Evolutionary conservation across 1,140 invertebrate species (phyloP).

Genomic region (Eurosta solidaginis): DNA sequence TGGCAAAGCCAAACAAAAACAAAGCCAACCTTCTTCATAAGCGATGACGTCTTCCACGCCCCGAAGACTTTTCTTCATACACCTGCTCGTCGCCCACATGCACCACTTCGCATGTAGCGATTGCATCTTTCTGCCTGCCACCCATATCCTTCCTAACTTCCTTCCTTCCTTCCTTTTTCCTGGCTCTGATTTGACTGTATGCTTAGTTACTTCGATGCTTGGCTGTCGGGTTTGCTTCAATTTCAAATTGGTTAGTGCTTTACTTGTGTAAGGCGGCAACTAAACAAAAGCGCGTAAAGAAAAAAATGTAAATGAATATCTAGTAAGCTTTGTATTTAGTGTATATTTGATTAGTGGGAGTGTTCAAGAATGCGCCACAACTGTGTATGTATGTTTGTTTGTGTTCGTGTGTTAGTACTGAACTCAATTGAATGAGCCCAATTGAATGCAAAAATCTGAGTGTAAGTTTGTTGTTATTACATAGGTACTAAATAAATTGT

Average conservation of each 20-base stretch:
- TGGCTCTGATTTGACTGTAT: neutral
- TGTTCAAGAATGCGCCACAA: neutral
- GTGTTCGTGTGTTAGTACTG: neutral
- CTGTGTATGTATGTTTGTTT: neutral
- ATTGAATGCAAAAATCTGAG: slow-evolving; percentile 7
- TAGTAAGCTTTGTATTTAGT: neutral
- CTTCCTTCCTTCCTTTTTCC: slow-evolving; percentile 11
- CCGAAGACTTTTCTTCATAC: neutral
- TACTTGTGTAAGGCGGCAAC: neutral
- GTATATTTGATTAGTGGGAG: neutral
- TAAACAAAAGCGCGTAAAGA: neutral
- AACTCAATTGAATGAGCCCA: neutral
- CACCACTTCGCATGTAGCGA: neutral
- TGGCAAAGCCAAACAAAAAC: neutral
- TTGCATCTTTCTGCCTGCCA: slow-evolving; percentile 17
- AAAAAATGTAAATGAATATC: neutral
- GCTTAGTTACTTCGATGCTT: neutral
- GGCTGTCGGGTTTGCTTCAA: neutral
- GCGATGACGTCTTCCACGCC: neutral
- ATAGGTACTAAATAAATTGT: neutral
- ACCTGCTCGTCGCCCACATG: neutral
- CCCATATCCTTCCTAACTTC: slow-evolving; percentile 14
- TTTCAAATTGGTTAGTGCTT: slow-evolving; percentile 19
- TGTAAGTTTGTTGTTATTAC: neutral
- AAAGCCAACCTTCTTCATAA: neutral